These are phyloP conservation scores for rabbit (Oryctolagus cuniculus) DNA, from an alignment of 2,113 vertebrate genomes.

Conservation along the genomic window mOryCun1.1 NC_091447.1:37397501-37398000, in stretches of 20 bases:
- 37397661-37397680: background rate
- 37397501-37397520: background rate
- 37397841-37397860: conserved; percentile 70
- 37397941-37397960: conserved; percentile 42
- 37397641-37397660: background rate
- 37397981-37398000: background rate
- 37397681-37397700: background rate
- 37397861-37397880: conserved; percentile 75
- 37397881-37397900: conserved; percentile 72
- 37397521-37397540: background rate
- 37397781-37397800: conserved; percentile 53
- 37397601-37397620: background rate
- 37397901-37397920: conserved; percentile 67
- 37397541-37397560: background rate
- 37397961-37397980: background rate
- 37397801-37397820: conserved; percentile 50
- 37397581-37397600: background rate
- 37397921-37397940: conserved; percentile 55
- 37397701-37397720: background rate
- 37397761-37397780: background rate
- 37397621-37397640: background rate
- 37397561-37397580: background rate
- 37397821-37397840: conserved; percentile 29
- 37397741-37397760: background rate
- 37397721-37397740: background rate